These are phyloP conservation scores for Hippocampus comes DNA, from an alignment of 2,113 vertebrate genomes.

Conservation along the genomic window DNA sequence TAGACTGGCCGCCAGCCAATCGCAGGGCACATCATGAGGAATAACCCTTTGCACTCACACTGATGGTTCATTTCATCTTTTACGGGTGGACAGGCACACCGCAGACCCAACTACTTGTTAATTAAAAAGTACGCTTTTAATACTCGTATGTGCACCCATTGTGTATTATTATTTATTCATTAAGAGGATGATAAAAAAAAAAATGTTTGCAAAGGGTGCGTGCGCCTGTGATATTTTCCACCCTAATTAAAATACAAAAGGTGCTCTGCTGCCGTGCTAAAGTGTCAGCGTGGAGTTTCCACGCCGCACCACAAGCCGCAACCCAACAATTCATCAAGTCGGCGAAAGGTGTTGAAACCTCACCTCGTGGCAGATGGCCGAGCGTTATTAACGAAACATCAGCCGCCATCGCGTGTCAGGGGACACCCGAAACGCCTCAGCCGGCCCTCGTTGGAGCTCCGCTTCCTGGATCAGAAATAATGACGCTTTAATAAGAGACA, in stretches of 20 bases:
- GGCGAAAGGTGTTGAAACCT: constrained; percentile 38
- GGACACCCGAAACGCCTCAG: constrained; percentile 37
- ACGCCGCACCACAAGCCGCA: constrained; percentile 43
- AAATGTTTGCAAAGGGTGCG: neutral
- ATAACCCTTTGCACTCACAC: too few species aligned
- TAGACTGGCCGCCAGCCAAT: too few species aligned
- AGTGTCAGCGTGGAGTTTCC: constrained; percentile 28
- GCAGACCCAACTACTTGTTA: neutral
- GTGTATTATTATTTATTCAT: constrained; percentile 11
- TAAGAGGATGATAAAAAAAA: constrained; percentile 18
- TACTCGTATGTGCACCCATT: neutral
- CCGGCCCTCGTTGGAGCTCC: constrained; percentile 22
- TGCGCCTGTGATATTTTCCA: constrained; percentile 23
- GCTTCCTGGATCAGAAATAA: constrained; percentile 33
- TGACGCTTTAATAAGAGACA: constrained; percentile 20
- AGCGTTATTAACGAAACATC: constrained; percentile 50
- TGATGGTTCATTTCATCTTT: neutral
- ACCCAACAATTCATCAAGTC: constrained; percentile 55
- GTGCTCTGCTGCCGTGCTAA: constrained; percentile 14
- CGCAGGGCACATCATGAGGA: too few species aligned
- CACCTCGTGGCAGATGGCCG: constrained; percentile 56
- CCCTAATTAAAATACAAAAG: constrained; percentile 52
- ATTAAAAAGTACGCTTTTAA: neutral
- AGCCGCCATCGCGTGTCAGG: constrained; percentile 12
- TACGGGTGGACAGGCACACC: neutral